phyloP scores from a whole-genome alignment of 2,797 vertebrate species.

The Mus spretus region DNA sequence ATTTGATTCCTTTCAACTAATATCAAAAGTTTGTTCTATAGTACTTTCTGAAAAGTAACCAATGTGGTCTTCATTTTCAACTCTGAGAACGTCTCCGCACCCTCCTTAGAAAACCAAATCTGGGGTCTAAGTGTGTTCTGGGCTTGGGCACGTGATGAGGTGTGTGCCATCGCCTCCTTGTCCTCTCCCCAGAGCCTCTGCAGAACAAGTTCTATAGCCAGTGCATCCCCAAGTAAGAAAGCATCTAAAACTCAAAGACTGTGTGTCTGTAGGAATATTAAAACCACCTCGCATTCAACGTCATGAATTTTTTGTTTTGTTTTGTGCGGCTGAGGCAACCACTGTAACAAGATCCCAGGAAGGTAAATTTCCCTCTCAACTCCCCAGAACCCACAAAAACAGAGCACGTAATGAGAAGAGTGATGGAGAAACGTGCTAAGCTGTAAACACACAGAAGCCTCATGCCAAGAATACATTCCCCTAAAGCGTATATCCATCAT shows the following conservation, averaged over 20 bases:
- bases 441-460: constrained; percentile 73
- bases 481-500: constrained; percentile 75
- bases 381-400: constrained; percentile 67
- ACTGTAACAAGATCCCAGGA: constrained; percentile 49
- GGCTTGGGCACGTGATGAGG: neutral
- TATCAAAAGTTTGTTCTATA: constrained; percentile 4
- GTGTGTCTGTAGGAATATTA: constrained; percentile 59
- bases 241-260: constrained; percentile 30
- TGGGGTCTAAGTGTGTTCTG: neutral
- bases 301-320: constrained; percentile 8
- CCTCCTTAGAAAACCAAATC: constrained; percentile 5
- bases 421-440: constrained; percentile 77
- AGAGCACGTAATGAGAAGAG: constrained; percentile 73
- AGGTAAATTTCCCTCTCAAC: constrained; percentile 10
- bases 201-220: constrained; percentile 37
- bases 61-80: constrained; percentile 21
- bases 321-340: neutral
- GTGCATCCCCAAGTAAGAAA: constrained; percentile 57
- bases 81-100: neutral
- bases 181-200: neutral
- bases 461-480: constrained; percentile 50
- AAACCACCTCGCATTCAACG: neutral
- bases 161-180: neutral
- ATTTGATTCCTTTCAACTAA: neutral
- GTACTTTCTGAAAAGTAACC: neutral